A percentile compares a stretch with the other conserved stretches of the same genome.
These are phyloP conservation scores for Machimus atricapillus DNA, from an alignment of 2,888 invertebrate species.

Conservation along the genomic window DNA sequence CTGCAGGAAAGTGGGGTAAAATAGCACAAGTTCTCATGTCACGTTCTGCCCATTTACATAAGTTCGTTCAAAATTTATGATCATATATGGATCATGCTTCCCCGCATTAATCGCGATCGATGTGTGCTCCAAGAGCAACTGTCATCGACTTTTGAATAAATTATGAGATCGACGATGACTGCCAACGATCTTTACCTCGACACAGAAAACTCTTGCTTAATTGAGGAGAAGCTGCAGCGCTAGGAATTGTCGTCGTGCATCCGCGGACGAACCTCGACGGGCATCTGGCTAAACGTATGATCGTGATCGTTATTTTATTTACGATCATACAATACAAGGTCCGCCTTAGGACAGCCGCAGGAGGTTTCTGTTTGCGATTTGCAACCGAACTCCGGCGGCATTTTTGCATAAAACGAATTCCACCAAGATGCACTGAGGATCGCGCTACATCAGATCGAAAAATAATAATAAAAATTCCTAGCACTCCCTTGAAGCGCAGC, in stretches of 20 bases:
- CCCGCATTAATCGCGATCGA: conserved; percentile 19
- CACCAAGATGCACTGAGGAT: neutral
- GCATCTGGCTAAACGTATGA: neutral
- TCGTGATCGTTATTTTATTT: conserved; percentile 38
- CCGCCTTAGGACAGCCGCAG: conserved; percentile 7
- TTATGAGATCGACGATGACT: conserved; percentile 35
- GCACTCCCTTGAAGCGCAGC: conserved; percentile 21
- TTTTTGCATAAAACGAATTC: conserved; percentile 31
- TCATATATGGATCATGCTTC: conserved; percentile 30
- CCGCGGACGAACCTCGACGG: neutral
- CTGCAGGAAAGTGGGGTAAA: neutral
- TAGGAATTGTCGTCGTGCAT: neutral
- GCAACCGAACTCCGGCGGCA: neutral
- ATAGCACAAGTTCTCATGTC: neutral
- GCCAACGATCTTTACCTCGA: conserved; percentile 31
- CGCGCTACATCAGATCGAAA: neutral
- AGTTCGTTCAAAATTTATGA: conserved; percentile 21
- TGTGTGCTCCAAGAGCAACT: conserved; percentile 18
- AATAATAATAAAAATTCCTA: neutral
- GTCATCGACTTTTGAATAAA: conserved; percentile 35
- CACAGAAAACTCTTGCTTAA: conserved; percentile 39
- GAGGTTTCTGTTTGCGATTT: neutral
- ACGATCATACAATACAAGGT: conserved; percentile 31
- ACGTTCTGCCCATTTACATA: conserved; percentile 28
- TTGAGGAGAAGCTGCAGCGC: conserved; percentile 18